Evolutionary conservation across 2,797 vertebrate species (phyloP), one percentile per base, ranked within the genome.

Genomic region (Cheirogaleus major): DNA sequence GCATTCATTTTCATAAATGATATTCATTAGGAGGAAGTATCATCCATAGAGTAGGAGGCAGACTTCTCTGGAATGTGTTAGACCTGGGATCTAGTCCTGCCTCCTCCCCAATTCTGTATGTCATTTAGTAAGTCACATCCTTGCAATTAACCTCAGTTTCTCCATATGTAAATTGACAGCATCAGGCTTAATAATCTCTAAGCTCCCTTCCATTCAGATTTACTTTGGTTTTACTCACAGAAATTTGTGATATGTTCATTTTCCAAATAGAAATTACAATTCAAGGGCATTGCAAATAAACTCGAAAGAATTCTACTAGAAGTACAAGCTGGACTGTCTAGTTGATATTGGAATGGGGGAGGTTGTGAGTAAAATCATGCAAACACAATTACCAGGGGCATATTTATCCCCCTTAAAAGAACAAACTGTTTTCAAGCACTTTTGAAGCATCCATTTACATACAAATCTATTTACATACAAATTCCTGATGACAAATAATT

Each of bases 401-500:
- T 70, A 95, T 65, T 89, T 96, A 97, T 95, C 55, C n/a, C 69
- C 70, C n/a, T 93, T 89, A 95, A 91, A 93, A 95, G 79, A 97
- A 93, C 90, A 97, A 97, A 97, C 67, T 79, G 87, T 95, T 96
- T 97, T 96, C 84, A 94, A 94, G 92, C 79, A 93, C 63, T 88
- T 97, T 89, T 89, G 84, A 95, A 89, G 63, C 75, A 89, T 76
- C n/a, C 63, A 95, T 95, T 97, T 97, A 95, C 63, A 96, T 97
- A 92, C 38, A 97, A 97, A 95, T 89, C 84, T 75, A 95, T 97
- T 97, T 97, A 95, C 70, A 95, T 95, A 96, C 92, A 97, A 93
- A 97, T 96, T 96, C 35, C 69, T 97, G 79, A 95, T 96, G 95
- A 95, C 90, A 93, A 97, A 95, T 96, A 95, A 95, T 96, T 97